These are phyloP conservation scores for Chrysolina haemoptera DNA, from an alignment of 2,888 invertebrate species.

Conservation along the genomic window DNA sequence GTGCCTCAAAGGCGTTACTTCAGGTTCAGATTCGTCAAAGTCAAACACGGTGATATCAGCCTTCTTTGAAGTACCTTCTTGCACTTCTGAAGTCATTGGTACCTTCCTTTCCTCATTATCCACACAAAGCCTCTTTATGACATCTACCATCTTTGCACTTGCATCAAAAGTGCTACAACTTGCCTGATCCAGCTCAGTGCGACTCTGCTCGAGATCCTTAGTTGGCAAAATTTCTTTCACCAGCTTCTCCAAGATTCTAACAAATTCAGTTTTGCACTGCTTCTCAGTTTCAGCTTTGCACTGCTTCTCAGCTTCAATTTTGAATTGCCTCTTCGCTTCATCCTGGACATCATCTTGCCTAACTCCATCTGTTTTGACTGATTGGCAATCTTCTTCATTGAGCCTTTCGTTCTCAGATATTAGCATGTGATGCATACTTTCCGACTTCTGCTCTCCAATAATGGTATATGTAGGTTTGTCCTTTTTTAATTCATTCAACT, in stretches of 20 bases:
- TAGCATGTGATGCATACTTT: too few species aligned
- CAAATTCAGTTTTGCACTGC: too few species aligned
- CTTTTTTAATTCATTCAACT: too few species aligned
- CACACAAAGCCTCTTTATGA: not conserved
- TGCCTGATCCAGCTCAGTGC: too few species aligned
- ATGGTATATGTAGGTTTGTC: too few species aligned
- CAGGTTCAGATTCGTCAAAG: constrained; percentile 46
- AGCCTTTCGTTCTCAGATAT: not conserved
- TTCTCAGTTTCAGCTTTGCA: too few species aligned
- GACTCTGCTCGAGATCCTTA: not conserved
- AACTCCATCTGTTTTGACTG: not conserved
- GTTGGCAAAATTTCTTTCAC: not conserved
- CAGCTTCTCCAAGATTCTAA: too few species aligned
- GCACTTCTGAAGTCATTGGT: not conserved
- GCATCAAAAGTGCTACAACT: too few species aligned
- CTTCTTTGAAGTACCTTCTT: constrained; percentile 22
- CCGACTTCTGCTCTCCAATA: too few species aligned
- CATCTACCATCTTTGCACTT: too few species aligned
- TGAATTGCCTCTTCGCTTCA: not conserved
- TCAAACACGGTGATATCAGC: constrained; percentile 46
- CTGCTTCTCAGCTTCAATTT: too few species aligned
- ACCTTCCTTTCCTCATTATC: not conserved
- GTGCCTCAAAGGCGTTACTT: constrained; percentile 32
- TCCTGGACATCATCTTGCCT: not conserved
- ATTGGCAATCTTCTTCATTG: not conserved